These are phyloP conservation scores for Phainopepla nitens DNA, from an alignment of 2,113 vertebrate species.

Conservation along the genomic window DNA sequence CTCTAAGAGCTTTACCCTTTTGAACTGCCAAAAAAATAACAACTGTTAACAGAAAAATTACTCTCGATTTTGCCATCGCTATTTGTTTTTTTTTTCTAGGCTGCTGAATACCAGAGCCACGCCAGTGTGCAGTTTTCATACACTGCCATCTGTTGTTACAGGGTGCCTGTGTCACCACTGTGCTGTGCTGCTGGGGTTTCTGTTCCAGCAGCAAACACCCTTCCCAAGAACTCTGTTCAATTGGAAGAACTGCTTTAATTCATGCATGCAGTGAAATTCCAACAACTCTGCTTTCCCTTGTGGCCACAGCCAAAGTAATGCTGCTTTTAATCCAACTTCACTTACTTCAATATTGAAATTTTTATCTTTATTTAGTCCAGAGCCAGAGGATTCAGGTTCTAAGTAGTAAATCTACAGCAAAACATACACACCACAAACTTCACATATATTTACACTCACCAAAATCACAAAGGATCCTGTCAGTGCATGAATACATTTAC, in stretches of 20 bases:
- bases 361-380: background rate
- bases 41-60: background rate
- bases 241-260: background rate
- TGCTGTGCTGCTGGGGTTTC: background rate
- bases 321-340: background rate
- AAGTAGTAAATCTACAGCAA: background rate
- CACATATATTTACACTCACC: background rate
- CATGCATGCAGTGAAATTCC: background rate
- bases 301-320: background rate
- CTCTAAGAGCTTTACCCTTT: background rate
- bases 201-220: background rate
- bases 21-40: background rate
- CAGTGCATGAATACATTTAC: background rate
- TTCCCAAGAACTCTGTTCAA: background rate
- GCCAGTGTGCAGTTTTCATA: background rate
- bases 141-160: constrained; percentile 39
- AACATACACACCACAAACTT: background rate
- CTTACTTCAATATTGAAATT: background rate
- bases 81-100: background rate
- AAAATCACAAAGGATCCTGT: background rate
- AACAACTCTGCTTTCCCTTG: background rate
- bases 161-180: accelerated
- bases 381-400: background rate
- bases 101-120: background rate
- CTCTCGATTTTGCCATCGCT: background rate